A percentile compares a stretch with the other conserved stretches of the same genome.
These are phyloP conservation scores for Carlito syrichta DNA, from an alignment of 2,113 vertebrate genomes.

Conservation along the genomic window DNA sequence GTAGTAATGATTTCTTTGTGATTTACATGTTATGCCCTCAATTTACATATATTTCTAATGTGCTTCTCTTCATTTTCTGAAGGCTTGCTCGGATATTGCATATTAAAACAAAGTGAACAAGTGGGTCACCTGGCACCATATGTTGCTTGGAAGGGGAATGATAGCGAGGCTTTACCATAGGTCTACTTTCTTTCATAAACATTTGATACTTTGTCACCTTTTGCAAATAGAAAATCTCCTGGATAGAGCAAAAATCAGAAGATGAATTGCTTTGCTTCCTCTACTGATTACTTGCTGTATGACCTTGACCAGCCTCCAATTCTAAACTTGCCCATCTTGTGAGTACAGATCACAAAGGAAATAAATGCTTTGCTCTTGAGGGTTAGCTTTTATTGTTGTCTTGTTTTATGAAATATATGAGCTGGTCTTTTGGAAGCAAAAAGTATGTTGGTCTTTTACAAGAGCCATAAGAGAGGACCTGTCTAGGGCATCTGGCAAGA, in stretches of 20 bases:
- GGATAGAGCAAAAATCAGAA: slow-evolving; percentile 1
- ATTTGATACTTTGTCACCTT: slow-evolving; percentile 33
- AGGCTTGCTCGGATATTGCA: not conserved
- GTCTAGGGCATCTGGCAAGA: not conserved
- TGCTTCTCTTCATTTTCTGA: slow-evolving; percentile 25
- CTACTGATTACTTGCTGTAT: slow-evolving; percentile 28
- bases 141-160: not conserved
- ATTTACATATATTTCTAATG: slow-evolving; percentile 45
- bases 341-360: not conserved
- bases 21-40: slow-evolving; percentile 41
- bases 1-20: slow-evolving; percentile 54
- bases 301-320: slow-evolving; percentile 33
- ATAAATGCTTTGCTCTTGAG: not conserved
- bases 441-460: not conserved
- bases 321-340: not conserved
- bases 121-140: not conserved
- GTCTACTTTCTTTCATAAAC: slow-evolving; percentile 32
- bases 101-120: not conserved
- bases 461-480: not conserved
- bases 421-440: not conserved
- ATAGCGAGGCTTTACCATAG: not conserved
- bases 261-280: slow-evolving; percentile 25
- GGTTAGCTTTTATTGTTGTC: not conserved
- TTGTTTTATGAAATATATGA: not conserved
- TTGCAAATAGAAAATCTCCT: slow-evolving; percentile 15